Evolutionary conservation across 2,113 vertebrate species (phyloP).

Genomic region (Paramisgurnus dabryanus): DNA sequence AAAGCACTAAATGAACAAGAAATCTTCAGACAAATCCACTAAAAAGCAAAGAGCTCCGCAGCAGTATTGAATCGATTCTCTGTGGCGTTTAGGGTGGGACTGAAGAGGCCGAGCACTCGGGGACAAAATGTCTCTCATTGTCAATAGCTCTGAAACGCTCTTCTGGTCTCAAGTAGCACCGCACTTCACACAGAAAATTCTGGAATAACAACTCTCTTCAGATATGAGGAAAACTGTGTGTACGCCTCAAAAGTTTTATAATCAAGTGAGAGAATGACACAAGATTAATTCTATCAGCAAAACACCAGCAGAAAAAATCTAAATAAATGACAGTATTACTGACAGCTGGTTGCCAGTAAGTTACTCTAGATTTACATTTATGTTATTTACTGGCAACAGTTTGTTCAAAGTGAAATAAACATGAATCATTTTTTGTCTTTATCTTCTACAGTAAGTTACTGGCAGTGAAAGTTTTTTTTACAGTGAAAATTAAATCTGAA

Average conservation of each 20-base stretch:
- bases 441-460: too few relatives aligned
- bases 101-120: constrained; percentile 74
- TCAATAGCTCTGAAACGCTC: constrained; percentile 76
- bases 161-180: constrained; percentile 83
- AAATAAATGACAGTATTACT: too few relatives aligned
- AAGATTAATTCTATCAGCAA: constrained; percentile 19
- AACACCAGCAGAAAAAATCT: background rate
- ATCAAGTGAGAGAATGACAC: constrained; percentile 32
- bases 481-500: background rate
- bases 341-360: too few relatives aligned
- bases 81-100: constrained; percentile 70
- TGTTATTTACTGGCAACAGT: too few relatives aligned
- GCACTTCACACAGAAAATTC: constrained; percentile 78
- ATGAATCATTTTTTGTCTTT: too few relatives aligned
- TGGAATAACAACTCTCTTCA: constrained; percentile 76
- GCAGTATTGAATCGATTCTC: constrained; percentile 64
- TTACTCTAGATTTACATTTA: too few relatives aligned
- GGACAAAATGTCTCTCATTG: constrained; percentile 67
- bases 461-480: too few relatives aligned
- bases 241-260: constrained; percentile 50
- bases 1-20: constrained; percentile 37
- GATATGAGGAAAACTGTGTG: constrained; percentile 71
- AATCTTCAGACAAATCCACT: constrained; percentile 58
- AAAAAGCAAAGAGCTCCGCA: constrained; percentile 63
- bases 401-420: too few relatives aligned